Base-by-base conservation (phyloP, 2,888 invertebrate genomes). In the Lutraria lutraria region DNA sequence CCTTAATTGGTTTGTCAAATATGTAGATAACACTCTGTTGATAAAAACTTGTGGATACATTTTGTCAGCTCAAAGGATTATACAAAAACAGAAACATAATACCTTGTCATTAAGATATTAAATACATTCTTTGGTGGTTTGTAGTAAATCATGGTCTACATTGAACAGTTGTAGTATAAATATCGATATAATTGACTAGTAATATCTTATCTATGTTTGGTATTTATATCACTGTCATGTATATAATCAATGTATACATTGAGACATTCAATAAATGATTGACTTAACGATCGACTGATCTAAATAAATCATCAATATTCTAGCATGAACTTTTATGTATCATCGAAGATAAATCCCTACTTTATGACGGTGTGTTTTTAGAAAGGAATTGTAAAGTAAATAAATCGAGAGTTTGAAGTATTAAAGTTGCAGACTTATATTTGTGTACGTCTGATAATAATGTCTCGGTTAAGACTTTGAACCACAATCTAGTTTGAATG, bases 121-220 rank as follows among this genome's bases (percentile, higher is more conserved):
- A 31, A 76, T 31, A 31, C 76, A 16, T 76, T 76, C 29, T 31
- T 34, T 31, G 76, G 29, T 34, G 34, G 31, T 76, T 34, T 76
- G 19, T 76, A 76, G 76, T 76, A 76, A 76, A 76, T 76, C 76
- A 76, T 25, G 15, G 25, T 4, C 76, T 16, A 31, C 34, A 76
- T 31, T 76, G 29, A 34, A 76, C 16, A 19, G 13, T 19, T 76
- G 10, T 52, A 34, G 53, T 76, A 80, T 80, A 43, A 84, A 60
- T 56, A 60, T 25, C 21, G 21, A 79, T 29, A 88, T 88, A 88
- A 88, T 88, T 88, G 81, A 88, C 87, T 88, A 52, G 87, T 88
- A 88, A 88, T 83, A n/a, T 56, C 79, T 88, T 88, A 84, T 88
- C 87, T 88, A 88, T 88, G 76, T n/a, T 29, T 43, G 83, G 87